Conservation (phyloP, 2,888 invertebrate genomes). For the Thereva unica region DNA sequence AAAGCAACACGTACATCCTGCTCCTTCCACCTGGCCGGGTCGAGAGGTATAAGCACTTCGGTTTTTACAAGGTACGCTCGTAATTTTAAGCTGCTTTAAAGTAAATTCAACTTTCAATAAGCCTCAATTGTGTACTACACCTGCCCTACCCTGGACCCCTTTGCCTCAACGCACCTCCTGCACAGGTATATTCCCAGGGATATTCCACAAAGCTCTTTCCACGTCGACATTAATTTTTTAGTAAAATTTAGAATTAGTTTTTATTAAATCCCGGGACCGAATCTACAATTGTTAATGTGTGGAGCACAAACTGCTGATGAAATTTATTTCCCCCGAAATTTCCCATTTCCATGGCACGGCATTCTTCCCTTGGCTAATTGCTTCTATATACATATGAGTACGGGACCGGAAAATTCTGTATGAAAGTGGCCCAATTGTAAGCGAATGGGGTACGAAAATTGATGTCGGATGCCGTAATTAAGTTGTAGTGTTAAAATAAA, state of each 20-base stretch:
- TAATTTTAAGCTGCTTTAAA: no score
- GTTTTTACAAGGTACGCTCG: no score
- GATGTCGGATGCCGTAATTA: constrained; percentile 33
- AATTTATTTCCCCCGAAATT: constrained; percentile 13
- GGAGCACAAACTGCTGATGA: constrained; percentile 13
- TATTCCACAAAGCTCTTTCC: no score
- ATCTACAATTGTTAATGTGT: constrained; percentile 21
- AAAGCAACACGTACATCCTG: no score
- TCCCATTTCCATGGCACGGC: neutral
- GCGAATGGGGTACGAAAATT: constrained; percentile 26
- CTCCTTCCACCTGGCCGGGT: no score
- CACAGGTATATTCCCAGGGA: no score
- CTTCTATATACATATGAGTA: constrained; percentile 1
- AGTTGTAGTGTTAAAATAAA: constrained; percentile 33
- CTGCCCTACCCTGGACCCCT: no score
- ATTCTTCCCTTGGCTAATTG: constrained; percentile 11
- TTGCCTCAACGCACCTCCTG: no score
- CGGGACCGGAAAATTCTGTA: neutral
- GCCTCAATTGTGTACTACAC: no score
- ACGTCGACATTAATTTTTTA: constrained; percentile 1
- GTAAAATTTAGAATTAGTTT: constrained; percentile 22
- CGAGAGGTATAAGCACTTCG: no score
- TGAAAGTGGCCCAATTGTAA: constrained; percentile 12
- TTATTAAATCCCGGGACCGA: constrained; percentile 30
- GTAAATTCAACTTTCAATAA: no score